Conservation (phyloP, 2,113 vertebrate genomes). For the Hippocampus barbouri region DNA sequence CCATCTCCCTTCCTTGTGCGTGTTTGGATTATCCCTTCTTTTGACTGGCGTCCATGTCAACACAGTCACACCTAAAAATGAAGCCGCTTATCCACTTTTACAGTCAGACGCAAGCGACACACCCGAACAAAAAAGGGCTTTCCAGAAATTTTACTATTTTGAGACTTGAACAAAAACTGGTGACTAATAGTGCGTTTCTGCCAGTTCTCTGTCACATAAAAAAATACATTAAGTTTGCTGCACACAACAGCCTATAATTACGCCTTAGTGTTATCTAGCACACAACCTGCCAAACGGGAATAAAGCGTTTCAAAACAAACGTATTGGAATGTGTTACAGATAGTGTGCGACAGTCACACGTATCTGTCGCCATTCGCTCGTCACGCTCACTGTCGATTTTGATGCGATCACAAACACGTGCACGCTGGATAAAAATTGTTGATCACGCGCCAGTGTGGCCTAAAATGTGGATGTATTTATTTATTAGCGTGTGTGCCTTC, state of each 20-base stretch:
- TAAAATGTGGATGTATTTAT: slow-evolving; percentile 18
- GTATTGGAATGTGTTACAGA: slow-evolving; percentile 56
- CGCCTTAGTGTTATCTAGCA: slow-evolving; percentile 55
- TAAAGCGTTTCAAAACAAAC: slow-evolving; percentile 63
- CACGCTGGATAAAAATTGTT: slow-evolving; percentile 19
- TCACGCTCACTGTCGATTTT: slow-evolving; percentile 43
- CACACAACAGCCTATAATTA: slow-evolving; percentile 64
- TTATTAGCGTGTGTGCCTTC: slow-evolving; percentile 26
- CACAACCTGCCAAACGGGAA: slow-evolving; percentile 58
- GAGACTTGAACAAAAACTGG: slow-evolving; percentile 57
- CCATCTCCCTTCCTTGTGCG: background rate
- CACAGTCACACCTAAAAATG: slow-evolving; percentile 62
- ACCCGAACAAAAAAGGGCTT: slow-evolving; percentile 13
- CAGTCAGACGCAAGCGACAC: slow-evolving; percentile 23
- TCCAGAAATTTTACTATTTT: slow-evolving; percentile 61
- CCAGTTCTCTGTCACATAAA: slow-evolving; percentile 64
- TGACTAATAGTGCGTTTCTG: slow-evolving; percentile 71
- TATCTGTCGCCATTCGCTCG: slow-evolving; percentile 42
- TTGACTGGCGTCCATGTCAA: slow-evolving; percentile 60
- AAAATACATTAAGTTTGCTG: slow-evolving; percentile 67
- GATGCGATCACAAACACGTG: slow-evolving; percentile 32
- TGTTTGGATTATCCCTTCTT: slow-evolving; percentile 55
- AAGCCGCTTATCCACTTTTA: slow-evolving; percentile 46
- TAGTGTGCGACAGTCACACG: slow-evolving; percentile 46
- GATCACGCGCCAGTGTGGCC: slow-evolving; percentile 22